phyloP scores from a whole-genome alignment of 2,113 vertebrate species.

The Urocitellus parryii region DNA sequence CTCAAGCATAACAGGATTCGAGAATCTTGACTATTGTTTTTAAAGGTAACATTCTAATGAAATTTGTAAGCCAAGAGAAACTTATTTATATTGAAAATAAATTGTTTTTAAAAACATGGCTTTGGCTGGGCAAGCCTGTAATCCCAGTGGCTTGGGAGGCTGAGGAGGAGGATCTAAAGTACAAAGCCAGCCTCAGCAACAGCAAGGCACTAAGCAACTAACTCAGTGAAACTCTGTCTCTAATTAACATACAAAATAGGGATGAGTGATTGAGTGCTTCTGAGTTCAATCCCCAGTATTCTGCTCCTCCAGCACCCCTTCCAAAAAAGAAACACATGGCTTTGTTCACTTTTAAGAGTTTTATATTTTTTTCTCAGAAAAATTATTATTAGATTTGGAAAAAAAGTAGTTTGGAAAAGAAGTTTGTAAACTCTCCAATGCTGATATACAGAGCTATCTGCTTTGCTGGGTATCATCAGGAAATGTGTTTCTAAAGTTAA shows the following conservation, averaged over 20 bases:
- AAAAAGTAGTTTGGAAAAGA: background rate
- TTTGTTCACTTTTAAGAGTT: constrained; percentile 51
- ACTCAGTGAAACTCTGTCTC: too few relatives aligned
- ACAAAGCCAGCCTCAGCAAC: too few relatives aligned
- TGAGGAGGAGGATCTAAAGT: too few relatives aligned
- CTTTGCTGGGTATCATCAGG: background rate
- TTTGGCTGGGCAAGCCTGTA: background rate
- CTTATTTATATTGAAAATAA: constrained; percentile 12
- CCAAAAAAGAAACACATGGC: background rate
- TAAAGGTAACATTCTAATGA: background rate
- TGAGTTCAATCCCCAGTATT: too few relatives aligned
- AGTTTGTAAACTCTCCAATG: background rate
- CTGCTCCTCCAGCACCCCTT: too few relatives aligned
- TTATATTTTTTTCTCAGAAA: constrained; percentile 42
- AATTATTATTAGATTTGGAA: background rate
- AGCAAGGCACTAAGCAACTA: too few relatives aligned
- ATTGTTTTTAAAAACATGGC: constrained; percentile 5
- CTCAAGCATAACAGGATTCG: background rate
- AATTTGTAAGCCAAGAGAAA: background rate
- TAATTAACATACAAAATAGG: too few relatives aligned
- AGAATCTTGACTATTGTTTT: constrained; percentile 40
- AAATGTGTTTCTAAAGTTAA: background rate
- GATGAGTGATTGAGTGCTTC: too few relatives aligned
- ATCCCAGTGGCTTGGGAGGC: too few relatives aligned
- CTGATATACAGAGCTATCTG: background rate